phyloP scores from a whole-genome alignment of 2,113 vertebrate species.

The Sigmodon hispidus region DNA sequence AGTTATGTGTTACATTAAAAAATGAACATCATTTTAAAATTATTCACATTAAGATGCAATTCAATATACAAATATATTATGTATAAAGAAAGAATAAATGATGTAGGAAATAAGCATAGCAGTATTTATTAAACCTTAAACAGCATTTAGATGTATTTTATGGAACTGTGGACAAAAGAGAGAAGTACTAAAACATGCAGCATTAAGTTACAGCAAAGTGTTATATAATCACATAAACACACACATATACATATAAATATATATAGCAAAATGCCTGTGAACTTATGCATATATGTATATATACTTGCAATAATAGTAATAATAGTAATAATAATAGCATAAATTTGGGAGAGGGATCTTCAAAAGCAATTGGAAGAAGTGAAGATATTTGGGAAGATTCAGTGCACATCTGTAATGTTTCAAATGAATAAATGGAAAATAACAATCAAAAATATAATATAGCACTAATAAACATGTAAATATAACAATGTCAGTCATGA shows the following conservation, averaged over 20 bases:
- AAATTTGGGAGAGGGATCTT: neutral
- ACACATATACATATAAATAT: neutral
- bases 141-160: neutral
- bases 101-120: neutral
- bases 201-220: neutral
- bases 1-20: neutral
- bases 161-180: neutral
- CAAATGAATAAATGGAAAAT: neutral
- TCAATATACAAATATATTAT: neutral
- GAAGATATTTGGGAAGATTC: neutral
- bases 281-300: neutral
- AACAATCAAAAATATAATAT: neutral
- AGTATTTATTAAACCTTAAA: constrained; percentile 4
- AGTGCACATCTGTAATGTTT: neutral
- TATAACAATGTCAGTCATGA: neutral
- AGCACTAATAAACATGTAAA: neutral
- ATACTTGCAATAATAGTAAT: neutral
- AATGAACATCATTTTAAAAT: neutral
- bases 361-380: neutral
- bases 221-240: neutral
- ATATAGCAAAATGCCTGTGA: neutral
- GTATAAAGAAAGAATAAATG: neutral
- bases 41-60: constrained; percentile 9
- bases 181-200: rapidly evolving
- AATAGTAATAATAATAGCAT: neutral